Evolutionary conservation across 2,888 invertebrate genomes (phyloP).

Genomic region (Lasioglossum vierecki): DNA sequence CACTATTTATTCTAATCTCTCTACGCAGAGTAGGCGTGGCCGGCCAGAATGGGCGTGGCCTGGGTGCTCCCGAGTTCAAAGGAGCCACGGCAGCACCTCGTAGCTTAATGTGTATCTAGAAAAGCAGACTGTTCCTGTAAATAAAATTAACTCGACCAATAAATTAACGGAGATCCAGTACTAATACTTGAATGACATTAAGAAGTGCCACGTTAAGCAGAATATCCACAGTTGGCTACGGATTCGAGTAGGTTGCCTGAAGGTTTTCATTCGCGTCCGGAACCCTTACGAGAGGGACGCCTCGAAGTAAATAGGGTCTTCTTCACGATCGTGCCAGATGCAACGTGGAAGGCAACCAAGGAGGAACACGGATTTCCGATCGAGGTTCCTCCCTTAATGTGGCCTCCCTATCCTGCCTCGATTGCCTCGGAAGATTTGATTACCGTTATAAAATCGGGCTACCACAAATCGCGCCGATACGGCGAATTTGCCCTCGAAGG

Average conservation of each 20-base stretch:
- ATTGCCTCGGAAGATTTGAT: slow-evolving; percentile 58
- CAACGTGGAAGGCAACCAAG: slow-evolving; percentile 50
- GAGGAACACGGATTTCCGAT: slow-evolving; percentile 72
- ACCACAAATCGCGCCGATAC: slow-evolving; percentile 39
- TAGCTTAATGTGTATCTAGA: not conserved
- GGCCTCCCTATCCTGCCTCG: slow-evolving; percentile 53
- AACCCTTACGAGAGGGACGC: slow-evolving; percentile 59
- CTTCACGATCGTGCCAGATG: slow-evolving; percentile 67
- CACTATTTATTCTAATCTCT: not conserved
- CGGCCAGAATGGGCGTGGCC: not conserved
- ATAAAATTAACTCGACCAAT: no score
- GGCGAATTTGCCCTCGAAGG: slow-evolving; percentile 7
- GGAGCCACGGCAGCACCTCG: not conserved
- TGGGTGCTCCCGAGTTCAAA: not conserved
- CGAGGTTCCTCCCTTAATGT: slow-evolving; percentile 51
- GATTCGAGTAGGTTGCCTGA: not conserved
- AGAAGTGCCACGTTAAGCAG: not conserved
- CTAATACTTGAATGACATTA: no score
- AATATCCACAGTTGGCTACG: not conserved
- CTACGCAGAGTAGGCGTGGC: not conserved
- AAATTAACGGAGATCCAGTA: no score
- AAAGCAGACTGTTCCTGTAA: no score
- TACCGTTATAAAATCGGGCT: slow-evolving; percentile 56
- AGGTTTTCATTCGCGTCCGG: slow-evolving; percentile 16
- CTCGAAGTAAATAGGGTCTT: slow-evolving; percentile 60